A percentile compares a stretch with the other conserved stretches of the same genome.
Evolutionary conservation across 2,113 vertebrate genomes (phyloP).

Genomic region (Candoia aspera): DNA sequence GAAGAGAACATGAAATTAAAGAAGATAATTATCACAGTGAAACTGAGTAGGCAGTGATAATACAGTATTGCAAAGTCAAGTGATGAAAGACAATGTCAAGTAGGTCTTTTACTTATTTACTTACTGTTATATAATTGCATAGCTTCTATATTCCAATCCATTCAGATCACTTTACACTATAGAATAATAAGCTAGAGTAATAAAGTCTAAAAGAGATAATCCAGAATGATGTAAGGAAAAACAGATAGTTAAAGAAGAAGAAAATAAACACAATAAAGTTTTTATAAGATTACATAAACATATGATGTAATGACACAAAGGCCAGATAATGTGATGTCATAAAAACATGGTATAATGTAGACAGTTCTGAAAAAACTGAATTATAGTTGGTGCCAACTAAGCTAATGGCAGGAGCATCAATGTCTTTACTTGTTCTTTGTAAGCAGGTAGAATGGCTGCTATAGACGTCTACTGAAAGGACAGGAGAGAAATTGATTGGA

Average conservation of each 20-base stretch:
- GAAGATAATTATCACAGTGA: not conserved
- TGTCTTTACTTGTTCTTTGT: not conserved
- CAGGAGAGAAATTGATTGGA: not conserved
- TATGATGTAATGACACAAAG: not conserved
- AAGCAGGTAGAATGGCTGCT: not conserved
- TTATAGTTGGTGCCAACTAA: not conserved
- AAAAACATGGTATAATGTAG: not conserved
- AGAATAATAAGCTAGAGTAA: not conserved
- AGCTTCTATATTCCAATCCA: not conserved
- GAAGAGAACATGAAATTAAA: constrained; percentile 10
- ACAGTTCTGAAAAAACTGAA: not conserved
- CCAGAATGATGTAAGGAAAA: not conserved
- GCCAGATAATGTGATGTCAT: not conserved
- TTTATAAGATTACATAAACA: not conserved
- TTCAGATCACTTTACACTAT: not conserved
- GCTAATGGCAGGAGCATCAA: not conserved
- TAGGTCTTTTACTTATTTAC: not conserved
- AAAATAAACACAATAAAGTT: not conserved
- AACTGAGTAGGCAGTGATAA: not conserved
- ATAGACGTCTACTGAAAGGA: not conserved
- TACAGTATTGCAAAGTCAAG: not conserved
- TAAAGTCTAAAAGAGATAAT: not conserved
- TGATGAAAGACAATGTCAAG: not conserved
- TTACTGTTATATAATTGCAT: not conserved
- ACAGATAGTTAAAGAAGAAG: not conserved